Conservation (phyloP, 1,140 invertebrate species). For the Hormaphis cornu region DNA sequence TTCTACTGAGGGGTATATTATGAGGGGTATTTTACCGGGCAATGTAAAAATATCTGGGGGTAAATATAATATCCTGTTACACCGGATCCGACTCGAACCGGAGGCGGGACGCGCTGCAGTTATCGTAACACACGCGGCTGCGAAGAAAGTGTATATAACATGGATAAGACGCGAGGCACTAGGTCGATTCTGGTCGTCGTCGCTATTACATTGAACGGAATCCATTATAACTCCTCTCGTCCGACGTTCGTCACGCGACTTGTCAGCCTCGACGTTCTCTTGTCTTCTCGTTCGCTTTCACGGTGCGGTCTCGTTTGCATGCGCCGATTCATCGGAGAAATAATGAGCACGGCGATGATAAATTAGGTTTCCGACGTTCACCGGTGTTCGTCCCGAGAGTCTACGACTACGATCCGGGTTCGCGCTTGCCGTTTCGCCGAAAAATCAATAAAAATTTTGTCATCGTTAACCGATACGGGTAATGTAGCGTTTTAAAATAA, state of each 20-base stretch:
- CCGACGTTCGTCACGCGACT: constrained; percentile 24
- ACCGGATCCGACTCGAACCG: too few relatives aligned
- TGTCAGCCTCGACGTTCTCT: not conserved
- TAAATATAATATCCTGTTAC: too few relatives aligned
- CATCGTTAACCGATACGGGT: not conserved
- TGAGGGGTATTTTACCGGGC: too few relatives aligned
- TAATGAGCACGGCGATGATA: not conserved
- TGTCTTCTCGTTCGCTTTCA: constrained; percentile 3
- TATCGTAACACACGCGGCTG: too few relatives aligned
- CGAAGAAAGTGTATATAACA: constrained; percentile 22
- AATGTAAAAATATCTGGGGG: too few relatives aligned
- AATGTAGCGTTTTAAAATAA: too few relatives aligned
- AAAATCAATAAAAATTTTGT: not conserved
- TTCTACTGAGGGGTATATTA: too few relatives aligned
- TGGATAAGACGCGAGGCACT: constrained; percentile 9
- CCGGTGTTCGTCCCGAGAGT: not conserved
- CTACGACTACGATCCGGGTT: too few relatives aligned
- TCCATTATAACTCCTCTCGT: constrained; percentile 29
- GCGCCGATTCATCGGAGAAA: not conserved
- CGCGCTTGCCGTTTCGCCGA: not conserved
- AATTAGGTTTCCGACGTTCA: constrained; percentile 2
- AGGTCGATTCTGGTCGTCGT: not conserved
- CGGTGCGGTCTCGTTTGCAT: not conserved
- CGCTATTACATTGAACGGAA: constrained; percentile 19
- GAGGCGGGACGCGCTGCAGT: too few relatives aligned